Evolutionary conservation across 1,140 invertebrate genomes (phyloP), one percentile per base, ranked within the genome.

Genomic region (Rhysida immarginata): DNA sequence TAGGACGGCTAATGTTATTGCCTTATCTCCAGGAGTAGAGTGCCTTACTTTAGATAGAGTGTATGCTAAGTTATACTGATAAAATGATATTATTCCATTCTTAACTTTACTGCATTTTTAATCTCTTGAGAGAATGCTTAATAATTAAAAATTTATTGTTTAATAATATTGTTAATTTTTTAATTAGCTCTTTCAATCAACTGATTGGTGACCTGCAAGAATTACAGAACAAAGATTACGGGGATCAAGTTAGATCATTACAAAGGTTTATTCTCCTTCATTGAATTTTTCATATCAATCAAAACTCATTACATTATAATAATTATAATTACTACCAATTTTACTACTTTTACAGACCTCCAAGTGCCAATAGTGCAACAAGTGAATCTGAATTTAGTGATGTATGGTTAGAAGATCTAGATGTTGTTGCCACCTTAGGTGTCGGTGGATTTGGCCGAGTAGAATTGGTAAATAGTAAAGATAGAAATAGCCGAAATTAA

Each of bases 371-470:
- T 51, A 25, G 49, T 8, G 8, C 24, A 11, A 16, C 26, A 16
- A 5, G 8, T 13, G 49, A 51, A n/a, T 85, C 92, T 68, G 87
- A 93, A 70, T 94, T 89, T 72, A 78, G 80, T 42, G 77, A 82
- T 43, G 75, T 96, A 0, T 78, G 84, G 63, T 75, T 99, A 2
- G 80, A 82, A 42, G 91, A 99, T 71, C 74, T 99, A 0, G 81
- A 85, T 54, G 78, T 90, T 3, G 76, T 97, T 44, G 86, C 90
- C 0, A 97, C 94, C 0, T 72, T 97, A 1, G 95, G 95, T 26
- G 91, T 97, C 24, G 95, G 96, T 35, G 96, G 96, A 14, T 99
- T 99, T 68, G 95, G 96, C 26, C 77, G 94, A 41, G 96, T 98
- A 0, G 95, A 98, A 72, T 73, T 99, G 59, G 94, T 98, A 2